These are phyloP conservation scores for Rhinogobius similis DNA, from an alignment of 2,113 vertebrate genomes.

Conservation along the genomic window DNA sequence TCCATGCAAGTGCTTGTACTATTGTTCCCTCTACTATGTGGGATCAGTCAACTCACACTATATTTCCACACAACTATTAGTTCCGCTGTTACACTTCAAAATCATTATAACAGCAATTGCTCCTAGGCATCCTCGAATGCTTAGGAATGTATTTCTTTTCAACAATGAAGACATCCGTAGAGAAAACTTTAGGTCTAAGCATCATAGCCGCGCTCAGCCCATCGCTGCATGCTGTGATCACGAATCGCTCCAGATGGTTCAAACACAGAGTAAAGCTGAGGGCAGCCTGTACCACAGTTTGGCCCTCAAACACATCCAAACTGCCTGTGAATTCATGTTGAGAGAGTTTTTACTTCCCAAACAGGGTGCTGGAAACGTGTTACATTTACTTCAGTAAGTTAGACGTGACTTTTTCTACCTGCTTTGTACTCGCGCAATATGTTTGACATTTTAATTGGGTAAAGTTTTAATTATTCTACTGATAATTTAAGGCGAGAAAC, in stretches of 20 bases:
- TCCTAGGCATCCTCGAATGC: not conserved
- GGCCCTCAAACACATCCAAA: constrained; percentile 46
- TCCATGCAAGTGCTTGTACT: constrained; percentile 13
- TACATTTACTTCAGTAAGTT: not conserved
- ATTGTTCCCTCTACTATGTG: constrained; percentile 9
- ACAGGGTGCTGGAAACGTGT: constrained; percentile 1
- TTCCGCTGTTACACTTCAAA: not conserved
- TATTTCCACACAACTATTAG: constrained; percentile 9
- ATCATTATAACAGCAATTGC: not conserved
- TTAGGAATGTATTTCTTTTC: constrained; percentile 27
- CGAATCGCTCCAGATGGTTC: constrained; percentile 61
- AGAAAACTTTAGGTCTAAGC: constrained; percentile 38
- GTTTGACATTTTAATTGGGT: not conserved
- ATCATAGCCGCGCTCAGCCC: constrained; percentile 41
- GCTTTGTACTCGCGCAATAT: not conserved
- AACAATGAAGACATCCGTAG: constrained; percentile 32
- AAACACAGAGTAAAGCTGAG: constrained; percentile 40
- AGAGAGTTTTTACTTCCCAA: constrained; percentile 28
- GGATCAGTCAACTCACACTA: constrained; percentile 6
- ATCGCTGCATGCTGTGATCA: constrained; percentile 49
- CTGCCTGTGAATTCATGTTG: constrained; percentile 31
- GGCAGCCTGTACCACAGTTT: constrained; percentile 52
- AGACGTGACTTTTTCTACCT: not conserved
- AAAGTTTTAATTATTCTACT: too few species aligned
- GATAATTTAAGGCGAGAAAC: too few species aligned